A percentile compares a stretch with the other conserved stretches of the same genome.
Conservation (phyloP, 2,888 invertebrate species). For the Protonemura montana region DNA sequence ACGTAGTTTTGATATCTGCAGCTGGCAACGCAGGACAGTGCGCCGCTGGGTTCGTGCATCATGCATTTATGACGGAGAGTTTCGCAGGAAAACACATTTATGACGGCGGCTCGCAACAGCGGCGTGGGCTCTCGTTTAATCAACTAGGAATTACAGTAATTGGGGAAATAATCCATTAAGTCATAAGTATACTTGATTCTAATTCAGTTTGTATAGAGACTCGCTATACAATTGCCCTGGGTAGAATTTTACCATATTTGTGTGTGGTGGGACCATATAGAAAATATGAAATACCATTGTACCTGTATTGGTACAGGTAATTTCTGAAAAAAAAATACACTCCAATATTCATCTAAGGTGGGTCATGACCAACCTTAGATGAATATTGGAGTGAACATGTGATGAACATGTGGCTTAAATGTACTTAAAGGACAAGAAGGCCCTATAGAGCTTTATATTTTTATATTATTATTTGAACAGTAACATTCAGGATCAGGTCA, state of each 20-base stretch:
- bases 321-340: too few species aligned
- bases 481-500: too few species aligned
- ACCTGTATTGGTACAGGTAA: too few species aligned
- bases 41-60: neutral
- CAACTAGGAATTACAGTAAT: neutral
- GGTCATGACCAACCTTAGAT: too few species aligned
- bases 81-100: neutral
- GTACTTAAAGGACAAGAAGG: too few species aligned
- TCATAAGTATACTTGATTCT: neutral
- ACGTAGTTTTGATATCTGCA: too few species aligned
- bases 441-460: too few species aligned
- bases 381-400: too few species aligned
- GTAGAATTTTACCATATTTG: neutral
- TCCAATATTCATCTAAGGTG: too few species aligned
- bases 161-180: constrained; percentile 7
- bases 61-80: neutral
- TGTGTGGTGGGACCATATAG: neutral
- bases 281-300: too few species aligned
- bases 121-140: neutral
- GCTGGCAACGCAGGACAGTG: neutral
- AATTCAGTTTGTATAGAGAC: neutral
- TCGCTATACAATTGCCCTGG: neutral
- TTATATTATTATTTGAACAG: too few species aligned
- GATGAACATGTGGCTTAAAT: too few species aligned
- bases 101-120: neutral